Percentiles rank a stretch among this genome's conserved stretches.
phyloP scores from a whole-genome alignment of 2,888 invertebrate genomes.

The Blomia tropicalis region DNA sequence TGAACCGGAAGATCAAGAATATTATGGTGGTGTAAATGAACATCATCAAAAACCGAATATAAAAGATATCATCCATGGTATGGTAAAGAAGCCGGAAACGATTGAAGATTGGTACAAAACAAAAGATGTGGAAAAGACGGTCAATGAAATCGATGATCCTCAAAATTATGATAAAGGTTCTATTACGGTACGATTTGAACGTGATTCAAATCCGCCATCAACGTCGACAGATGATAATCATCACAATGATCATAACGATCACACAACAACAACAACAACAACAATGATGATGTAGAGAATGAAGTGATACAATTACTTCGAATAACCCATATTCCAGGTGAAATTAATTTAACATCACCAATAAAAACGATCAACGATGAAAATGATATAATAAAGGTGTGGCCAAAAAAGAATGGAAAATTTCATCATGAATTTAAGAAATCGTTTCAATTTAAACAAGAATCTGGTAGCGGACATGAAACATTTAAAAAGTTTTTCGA shows the following conservation, averaged over 20 bases:
- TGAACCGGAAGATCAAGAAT: not conserved
- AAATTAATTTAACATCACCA: too few relatives aligned
- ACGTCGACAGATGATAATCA: not conserved
- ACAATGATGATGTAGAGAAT: not conserved
- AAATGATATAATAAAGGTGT: not conserved
- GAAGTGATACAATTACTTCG: not conserved
- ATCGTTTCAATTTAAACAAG: not conserved
- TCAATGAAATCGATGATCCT: too few relatives aligned
- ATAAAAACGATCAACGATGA: too few relatives aligned
- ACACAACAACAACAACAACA: not conserved
- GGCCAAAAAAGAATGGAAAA: not conserved
- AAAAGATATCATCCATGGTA: too few relatives aligned
- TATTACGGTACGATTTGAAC: too few relatives aligned
- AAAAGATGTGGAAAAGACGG: too few relatives aligned
- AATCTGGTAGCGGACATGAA: not conserved
- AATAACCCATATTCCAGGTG: too few relatives aligned
- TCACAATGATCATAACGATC: too few relatives aligned
- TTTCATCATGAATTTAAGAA: conserved; percentile 6
- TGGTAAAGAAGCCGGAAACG: not conserved
- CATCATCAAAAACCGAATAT: not conserved
- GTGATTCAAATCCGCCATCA: too few relatives aligned
- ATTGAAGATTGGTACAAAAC: too few relatives aligned
- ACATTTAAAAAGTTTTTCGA: not conserved
- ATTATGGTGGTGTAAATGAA: not conserved
- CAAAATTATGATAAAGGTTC: too few relatives aligned